Evolutionary conservation across 2,113 vertebrate species (phyloP), one percentile per base, ranked within the genome.

Genomic region (Dipodomys spectabilis): DNA sequence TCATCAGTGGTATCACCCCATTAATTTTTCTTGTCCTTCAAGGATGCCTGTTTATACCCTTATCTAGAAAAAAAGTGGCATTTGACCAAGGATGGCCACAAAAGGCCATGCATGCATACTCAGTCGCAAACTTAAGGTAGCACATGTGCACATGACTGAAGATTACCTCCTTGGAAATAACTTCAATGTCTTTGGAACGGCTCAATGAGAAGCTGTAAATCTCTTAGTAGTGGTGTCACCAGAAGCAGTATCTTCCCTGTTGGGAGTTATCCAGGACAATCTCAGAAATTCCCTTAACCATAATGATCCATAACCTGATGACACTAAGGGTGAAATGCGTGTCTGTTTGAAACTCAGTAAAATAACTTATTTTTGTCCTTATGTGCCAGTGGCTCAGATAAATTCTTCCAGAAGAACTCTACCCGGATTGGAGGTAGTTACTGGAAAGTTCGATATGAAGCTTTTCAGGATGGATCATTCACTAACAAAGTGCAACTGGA

Each of bases 391-490:
- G 90, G 87, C 49, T 94, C 98, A 87, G 97, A 98, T 65, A 96
- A 96, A 83, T 98, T 97, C 93, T 98, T 98, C 93, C 96, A 90
- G 88, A 97, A 62, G 28, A 69, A 90, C 71, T 79, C 32, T 45
- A 86, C 87, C 57, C 88, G 96, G 78, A 97, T 98, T 74, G 98
- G 98, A 7, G 98, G 98, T 64, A 97, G 96, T 85, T 98, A 98
- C 0, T 98, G 97, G 98, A 98, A 98, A 95, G 98, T 98, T 19
- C 98, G 93, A 30, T 98, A 98, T 3, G 96, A 98, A 96, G 98
- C 98, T 39, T 98, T 98, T 6, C 97, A 97, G 64, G 98, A 98
- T 90, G 97, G 93, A 45, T 98, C 95, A 74, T 98, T 98, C 95
- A 97, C 96, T 30, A 94, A 97, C 92, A 98, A 97, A 88, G 94